phyloP scores from a whole-genome alignment of 2,888 invertebrate species.

The Cyclophora punctaria region DNA sequence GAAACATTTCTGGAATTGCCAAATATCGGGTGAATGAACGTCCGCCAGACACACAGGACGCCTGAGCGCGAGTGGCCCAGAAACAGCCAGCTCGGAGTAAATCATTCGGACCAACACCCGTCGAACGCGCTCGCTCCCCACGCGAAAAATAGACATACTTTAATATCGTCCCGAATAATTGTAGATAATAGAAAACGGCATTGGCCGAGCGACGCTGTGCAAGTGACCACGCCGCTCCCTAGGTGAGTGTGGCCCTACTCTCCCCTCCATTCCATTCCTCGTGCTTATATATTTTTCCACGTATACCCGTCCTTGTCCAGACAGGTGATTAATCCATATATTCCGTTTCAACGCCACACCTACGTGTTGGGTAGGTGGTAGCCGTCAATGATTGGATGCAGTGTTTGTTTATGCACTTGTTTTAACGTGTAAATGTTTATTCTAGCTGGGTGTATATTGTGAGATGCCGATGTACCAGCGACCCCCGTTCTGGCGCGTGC shows the following conservation, averaged over 20 bases:
- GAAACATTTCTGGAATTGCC: too few species aligned
- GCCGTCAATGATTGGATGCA: constrained; percentile 13
- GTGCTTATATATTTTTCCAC: constrained; percentile 28
- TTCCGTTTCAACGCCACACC: constrained; percentile 45
- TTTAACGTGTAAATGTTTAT: constrained; percentile 19
- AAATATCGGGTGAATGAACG: constrained; percentile 48
- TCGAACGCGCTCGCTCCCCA: constrained; percentile 48
- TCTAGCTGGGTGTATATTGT: constrained; percentile 19
- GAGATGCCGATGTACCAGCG: constrained; percentile 75
- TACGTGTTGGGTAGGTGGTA: constrained; percentile 27
- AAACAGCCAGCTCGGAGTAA: constrained; percentile 57
- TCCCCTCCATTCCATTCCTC: constrained; percentile 31
- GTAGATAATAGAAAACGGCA: constrained; percentile 56
- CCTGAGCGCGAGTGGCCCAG: constrained; percentile 54
- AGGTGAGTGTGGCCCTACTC: constrained; percentile 49
- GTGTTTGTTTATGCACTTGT: constrained; percentile 6
- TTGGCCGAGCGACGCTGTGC: constrained; percentile 45
- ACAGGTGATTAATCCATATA: constrained; percentile 53
- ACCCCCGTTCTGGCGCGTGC: constrained; percentile 78
- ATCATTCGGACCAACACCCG: constrained; percentile 55
- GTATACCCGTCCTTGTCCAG: constrained; percentile 34
- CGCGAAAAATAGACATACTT: constrained; percentile 69
- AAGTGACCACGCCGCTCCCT: constrained; percentile 49
- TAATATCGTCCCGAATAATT: constrained; percentile 62
- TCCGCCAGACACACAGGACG: constrained; percentile 25